A percentile compares a stretch with the other conserved stretches of the same genome.
Evolutionary conservation across 1,140 invertebrate species (phyloP).

Genomic region (Coelopa frigida): DNA sequence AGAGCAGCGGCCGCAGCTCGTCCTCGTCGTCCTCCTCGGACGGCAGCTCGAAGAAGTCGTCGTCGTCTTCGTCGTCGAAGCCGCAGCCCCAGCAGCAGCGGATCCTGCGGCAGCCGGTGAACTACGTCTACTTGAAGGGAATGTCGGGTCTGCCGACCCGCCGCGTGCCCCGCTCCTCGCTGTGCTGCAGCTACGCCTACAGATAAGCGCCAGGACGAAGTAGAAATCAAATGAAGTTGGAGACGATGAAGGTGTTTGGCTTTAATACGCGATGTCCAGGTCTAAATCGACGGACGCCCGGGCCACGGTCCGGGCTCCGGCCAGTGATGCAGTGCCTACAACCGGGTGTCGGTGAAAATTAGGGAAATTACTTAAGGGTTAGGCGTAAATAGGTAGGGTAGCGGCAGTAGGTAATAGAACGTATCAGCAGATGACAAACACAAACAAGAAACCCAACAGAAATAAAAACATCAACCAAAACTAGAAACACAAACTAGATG

Average conservation of each 20-base stretch:
- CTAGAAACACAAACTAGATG: no score
- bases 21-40: not conserved
- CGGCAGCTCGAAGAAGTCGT: not conserved
- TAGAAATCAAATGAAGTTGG: constrained; percentile 5
- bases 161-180: constrained; percentile 36
- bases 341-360: no score
- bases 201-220: constrained; percentile 22
- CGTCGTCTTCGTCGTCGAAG: constrained; percentile 18
- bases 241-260: constrained; percentile 14
- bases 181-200: constrained; percentile 39
- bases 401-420: no score
- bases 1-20: not conserved
- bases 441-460: no score
- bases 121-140: constrained; percentile 42
- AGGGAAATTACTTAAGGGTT: no score
- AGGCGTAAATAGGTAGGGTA: no score
- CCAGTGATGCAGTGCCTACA: no score
- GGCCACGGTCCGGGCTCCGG: no score
- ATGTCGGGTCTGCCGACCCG: constrained; percentile 41
- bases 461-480: no score
- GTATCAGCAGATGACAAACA: no score
- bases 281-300: no score
- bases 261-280: no score
- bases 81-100: constrained; percentile 33
- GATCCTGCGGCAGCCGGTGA: constrained; percentile 38